These are phyloP conservation scores for Amiota minor DNA, from an alignment of 2,888 invertebrate genomes.

Conservation along the genomic window DNA sequence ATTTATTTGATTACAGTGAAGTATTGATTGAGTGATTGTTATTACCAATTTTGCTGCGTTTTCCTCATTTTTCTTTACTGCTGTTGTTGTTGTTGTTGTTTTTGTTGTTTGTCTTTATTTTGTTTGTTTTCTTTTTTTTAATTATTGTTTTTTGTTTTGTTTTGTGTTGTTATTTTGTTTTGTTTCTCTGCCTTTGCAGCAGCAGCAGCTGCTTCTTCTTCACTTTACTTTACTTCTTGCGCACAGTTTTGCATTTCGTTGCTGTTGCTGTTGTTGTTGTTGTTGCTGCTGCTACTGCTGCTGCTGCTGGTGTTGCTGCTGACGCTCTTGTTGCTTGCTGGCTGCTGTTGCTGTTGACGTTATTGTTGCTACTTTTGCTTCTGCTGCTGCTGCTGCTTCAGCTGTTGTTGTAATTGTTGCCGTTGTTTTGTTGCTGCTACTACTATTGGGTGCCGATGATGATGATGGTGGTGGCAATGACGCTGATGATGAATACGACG, in stretches of 20 bases:
- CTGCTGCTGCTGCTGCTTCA: constrained; percentile 23
- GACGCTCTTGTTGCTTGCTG: constrained; percentile 14
- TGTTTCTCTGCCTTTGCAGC: background rate
- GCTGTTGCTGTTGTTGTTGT: background rate
- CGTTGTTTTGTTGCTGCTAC: constrained; percentile 29
- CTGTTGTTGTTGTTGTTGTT: constrained; percentile 24
- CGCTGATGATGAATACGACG: constrained; percentile 22
- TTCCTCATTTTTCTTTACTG: background rate
- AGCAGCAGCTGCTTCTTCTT: background rate
- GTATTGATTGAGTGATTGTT: too few species aligned
- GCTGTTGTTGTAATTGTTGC: background rate
- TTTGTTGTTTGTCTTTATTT: constrained; percentile 14
- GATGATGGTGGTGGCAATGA: background rate
- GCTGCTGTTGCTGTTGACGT: constrained; percentile 25
- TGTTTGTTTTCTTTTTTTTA: too few species aligned
- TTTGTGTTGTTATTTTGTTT: too few species aligned
- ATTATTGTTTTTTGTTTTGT: too few species aligned
- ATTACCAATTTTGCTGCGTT: too few species aligned
- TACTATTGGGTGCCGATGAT: background rate
- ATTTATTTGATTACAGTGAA: too few species aligned
- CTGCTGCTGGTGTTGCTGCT: constrained; percentile 28
- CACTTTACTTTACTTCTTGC: background rate
- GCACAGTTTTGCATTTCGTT: constrained; percentile 15
- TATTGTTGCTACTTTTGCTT: constrained; percentile 25
- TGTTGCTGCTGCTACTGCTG: constrained; percentile 32